Base-by-base conservation (phyloP, 2,113 vertebrate genomes). In the Pseudorhombus dupliciocellatus region DNA sequence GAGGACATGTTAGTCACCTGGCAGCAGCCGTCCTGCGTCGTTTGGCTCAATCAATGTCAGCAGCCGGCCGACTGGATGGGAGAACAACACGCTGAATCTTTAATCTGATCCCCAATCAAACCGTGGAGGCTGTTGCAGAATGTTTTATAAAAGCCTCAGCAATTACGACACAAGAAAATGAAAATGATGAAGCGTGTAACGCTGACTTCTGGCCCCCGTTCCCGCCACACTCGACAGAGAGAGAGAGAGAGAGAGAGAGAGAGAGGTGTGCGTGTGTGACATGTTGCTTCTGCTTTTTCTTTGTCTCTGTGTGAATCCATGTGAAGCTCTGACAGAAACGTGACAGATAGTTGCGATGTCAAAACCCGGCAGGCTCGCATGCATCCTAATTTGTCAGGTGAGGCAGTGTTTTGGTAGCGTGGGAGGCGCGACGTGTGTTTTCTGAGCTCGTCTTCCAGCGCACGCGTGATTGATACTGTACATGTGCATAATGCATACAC, bases 361-460 rank as follows among this genome's bases (percentile, higher is more conserved):
- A 83, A 71, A 74, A 73, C 53, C 64, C 28, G 63, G 70, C 79
- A 66, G 73, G 61, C 82, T 70, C 26, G 28, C 83, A 60, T 82
- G 78, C 80, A 70, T 79, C 80, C 75, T 87, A 87, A 88, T 89
- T 88, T 87, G 86, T 89, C 87, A 89, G 87, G 84, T 87, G 82
- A 86, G 84, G 66, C 62, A 34, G 71, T 81, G 86, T 81, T 83
- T 87, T 80, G 84, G 80, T 77, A 81, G 87, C 76, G 89, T 88
- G 80, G 87, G 87, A 84, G 87, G 87, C 73, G 80, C 31, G 74
- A 56, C 58, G 84, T n/a, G 71, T 74, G 50, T 77, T 44, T 50
- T 75, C 72, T 77, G 84, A 31, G 79, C 83, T 76, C 77, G 82
- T 79, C 77, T 82, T 77, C 65, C 75, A 68, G 74, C 71, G 71